Conservation (phyloP, 1,140 invertebrate genomes). For the Drosophila pandora region DNA sequence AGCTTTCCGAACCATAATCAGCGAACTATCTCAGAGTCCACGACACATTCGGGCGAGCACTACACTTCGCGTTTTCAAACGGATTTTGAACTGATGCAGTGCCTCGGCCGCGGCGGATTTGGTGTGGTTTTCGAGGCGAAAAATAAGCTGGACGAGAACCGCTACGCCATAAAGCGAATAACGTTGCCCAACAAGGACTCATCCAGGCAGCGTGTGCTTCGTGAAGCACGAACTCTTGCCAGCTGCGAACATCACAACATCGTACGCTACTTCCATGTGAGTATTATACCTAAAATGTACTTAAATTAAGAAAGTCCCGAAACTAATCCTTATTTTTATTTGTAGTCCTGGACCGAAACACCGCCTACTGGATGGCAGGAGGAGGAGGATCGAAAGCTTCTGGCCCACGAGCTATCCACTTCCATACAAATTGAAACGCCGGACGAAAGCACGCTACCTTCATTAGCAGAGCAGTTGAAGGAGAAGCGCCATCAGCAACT, state of each 20-base stretch:
- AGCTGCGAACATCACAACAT: conserved; percentile 97
- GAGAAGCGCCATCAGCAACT: conserved; percentile 65
- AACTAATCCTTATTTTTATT: conserved; percentile 84
- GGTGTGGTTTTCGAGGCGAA: conserved; percentile 98
- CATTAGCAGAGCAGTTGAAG: conserved; percentile 45
- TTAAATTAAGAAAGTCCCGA: background rate
- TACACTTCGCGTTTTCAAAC: conserved; percentile 88
- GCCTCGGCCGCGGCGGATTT: conserved; percentile 97
- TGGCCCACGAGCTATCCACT: conserved; percentile 83
- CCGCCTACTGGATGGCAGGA: conserved; percentile 95
- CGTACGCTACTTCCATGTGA: conserved; percentile 92
- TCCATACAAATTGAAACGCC: conserved; percentile 82
- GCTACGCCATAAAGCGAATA: conserved; percentile 98
- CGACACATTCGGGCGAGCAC: conserved; percentile 71
- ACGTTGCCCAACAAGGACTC: conserved; percentile 91
- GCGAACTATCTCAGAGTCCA: conserved; percentile 78
- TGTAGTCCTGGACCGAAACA: conserved; percentile 95
- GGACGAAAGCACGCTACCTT: conserved; percentile 70
- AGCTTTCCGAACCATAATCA: conserved; percentile 29
- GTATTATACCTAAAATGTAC: conserved; percentile 2
- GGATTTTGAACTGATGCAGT: conserved; percentile 93
- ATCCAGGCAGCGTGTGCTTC: conserved; percentile 93
- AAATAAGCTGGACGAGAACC: conserved; percentile 97
- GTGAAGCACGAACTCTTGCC: conserved; percentile 97
- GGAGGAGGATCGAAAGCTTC: conserved; percentile 89